phyloP scores from a whole-genome alignment of 2,113 vertebrate genomes.

The Corydoras maculifer region DNA sequence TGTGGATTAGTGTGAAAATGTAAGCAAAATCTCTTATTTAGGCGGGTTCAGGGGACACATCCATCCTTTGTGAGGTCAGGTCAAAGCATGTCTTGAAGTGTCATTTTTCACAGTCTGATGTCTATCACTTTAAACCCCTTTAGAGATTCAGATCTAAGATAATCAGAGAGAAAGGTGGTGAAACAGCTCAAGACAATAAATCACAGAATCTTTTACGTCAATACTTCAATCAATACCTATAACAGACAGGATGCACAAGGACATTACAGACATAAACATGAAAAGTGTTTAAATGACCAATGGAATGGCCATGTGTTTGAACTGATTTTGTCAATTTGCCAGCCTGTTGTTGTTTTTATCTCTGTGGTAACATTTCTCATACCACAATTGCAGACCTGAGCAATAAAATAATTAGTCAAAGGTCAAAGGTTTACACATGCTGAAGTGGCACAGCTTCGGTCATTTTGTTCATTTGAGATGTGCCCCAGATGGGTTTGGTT shows the following conservation, averaged over 20 bases:
- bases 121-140: constrained; percentile 10
- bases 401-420: constrained; percentile 12
- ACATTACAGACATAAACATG: neutral
- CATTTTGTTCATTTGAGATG: constrained; percentile 11
- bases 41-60: constrained; percentile 23
- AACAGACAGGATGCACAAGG: neutral
- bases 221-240: constrained; percentile 13
- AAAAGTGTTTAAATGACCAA: neutral
- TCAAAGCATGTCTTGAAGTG: constrained; percentile 11
- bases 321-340: neutral
- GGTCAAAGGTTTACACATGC: constrained; percentile 23
- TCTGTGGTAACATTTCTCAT: neutral
- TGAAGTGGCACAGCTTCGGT: constrained; percentile 9
- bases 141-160: constrained; percentile 12
- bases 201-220: constrained; percentile 23
- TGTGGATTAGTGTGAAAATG: constrained; percentile 40
- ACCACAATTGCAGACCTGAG: constrained; percentile 5
- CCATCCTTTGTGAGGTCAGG: constrained; percentile 21
- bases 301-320: neutral
- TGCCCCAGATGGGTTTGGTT: neutral
- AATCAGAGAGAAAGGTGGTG: constrained; percentile 10
- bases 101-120: constrained; percentile 25
- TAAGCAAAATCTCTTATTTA: constrained; percentile 37
- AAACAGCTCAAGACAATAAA: constrained; percentile 10
- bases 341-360: neutral